phyloP scores from a whole-genome alignment of 2,888 invertebrate species.

The Tetranychus piercei region DNA sequence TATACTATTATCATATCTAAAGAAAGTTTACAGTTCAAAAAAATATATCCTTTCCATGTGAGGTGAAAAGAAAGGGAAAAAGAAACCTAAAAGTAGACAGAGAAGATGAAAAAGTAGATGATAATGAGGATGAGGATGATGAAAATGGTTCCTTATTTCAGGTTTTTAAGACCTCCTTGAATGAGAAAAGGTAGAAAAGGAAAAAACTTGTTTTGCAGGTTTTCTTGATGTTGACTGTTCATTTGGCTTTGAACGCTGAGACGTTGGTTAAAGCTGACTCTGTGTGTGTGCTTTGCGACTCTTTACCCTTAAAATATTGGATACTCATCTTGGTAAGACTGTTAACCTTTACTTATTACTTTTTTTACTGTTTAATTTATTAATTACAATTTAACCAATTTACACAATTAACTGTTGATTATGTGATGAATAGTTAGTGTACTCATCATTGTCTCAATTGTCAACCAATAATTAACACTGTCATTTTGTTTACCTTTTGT shows the following conservation, averaged over 20 bases:
- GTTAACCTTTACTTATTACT: no score
- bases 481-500: not conserved
- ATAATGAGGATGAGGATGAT: not conserved
- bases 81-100: not conserved
- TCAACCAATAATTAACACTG: no score
- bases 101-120: not conserved
- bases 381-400: no score
- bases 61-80: not conserved
- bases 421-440: no score
- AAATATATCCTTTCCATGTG: not conserved
- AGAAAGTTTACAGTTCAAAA: not conserved
- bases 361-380: no score
- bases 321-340: no score
- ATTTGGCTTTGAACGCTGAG: not conserved
- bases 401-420: no score
- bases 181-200: not conserved
- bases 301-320: not conserved
- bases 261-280: not conserved
- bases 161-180: not conserved
- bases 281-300: not conserved
- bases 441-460: no score
- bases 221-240: not conserved
- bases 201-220: not conserved
- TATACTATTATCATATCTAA: not conserved
- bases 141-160: not conserved